Evolutionary conservation across 2,113 vertebrate species (phyloP), one percentile per base, ranked within the genome.

Genomic region (Piprites chloris): DNA sequence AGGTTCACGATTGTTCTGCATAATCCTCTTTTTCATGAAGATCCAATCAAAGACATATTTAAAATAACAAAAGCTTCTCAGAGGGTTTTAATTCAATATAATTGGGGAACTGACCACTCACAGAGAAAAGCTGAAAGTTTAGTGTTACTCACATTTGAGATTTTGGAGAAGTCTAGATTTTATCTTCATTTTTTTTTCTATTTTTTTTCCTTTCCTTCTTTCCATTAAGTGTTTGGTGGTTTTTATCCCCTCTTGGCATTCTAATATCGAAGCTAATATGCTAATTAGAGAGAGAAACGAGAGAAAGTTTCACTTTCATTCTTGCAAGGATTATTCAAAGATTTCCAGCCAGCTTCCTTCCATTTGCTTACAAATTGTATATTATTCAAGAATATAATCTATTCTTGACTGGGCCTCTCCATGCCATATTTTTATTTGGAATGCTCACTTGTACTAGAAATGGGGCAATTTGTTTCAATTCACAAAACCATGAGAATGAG

Each of bases 171-270:
- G 24, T 47, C 26, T 7, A 39, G 23, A 77, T 62, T 39, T 37
- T 41, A 42, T 33, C 17, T 58, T 66, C 1, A 12, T 5, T 61
- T 83, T 22, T 47, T 47, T 47, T 47, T 52, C 6, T 49, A 27
- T 0, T 13, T 20, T 62, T 81, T 87, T 69, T 32, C 2, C 2
- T 3, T 76, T 56, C 11, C 9, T 32, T 8, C 11, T 67, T 68
- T 76, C 27, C 49, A 24, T 72, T 79, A 61, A 17, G 6, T 24
- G 87, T 66, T 4, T 14, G 3, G 9, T 0, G 0, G 0, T 1
- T 12, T 28, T 50, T 46, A 14, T 11, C 10, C 18, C 20, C 6
- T 68, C 35, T 47, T 91, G 20, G n/a, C 7, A 62, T 76, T 79
- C 32, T 82, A 15, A 79, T 65, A 56, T 12, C 14, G 56, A 72